Percentiles rank a stretch among this genome's conserved stretches.
phyloP scores from a whole-genome alignment of 2,797 vertebrate genomes.

The Peromyscus attwateri region DNA sequence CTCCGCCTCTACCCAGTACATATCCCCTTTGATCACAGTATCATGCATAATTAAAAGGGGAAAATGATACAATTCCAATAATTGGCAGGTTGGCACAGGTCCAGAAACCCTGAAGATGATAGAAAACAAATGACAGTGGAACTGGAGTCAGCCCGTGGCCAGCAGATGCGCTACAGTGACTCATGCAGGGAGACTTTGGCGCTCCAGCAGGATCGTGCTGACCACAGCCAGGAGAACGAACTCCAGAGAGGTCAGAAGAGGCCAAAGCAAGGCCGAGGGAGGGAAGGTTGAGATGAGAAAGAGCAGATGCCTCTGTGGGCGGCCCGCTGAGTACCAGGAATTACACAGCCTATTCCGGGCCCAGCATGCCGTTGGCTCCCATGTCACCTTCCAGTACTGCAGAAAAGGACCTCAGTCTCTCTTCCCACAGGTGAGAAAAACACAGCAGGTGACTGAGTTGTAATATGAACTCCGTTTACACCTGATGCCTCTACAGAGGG shows the following conservation, averaged over 20 bases:
- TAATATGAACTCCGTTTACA: background rate
- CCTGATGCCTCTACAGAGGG: background rate
- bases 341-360: background rate
- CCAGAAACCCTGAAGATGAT: background rate
- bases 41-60: background rate
- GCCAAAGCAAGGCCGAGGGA: background rate
- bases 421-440: background rate
- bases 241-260: background rate
- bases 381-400: background rate
- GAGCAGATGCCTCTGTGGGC: background rate
- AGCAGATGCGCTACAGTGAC: background rate
- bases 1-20: background rate
- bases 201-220: background rate
- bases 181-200: rapidly evolving
- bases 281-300: background rate
- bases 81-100: background rate
- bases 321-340: background rate
- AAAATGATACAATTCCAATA: background rate
- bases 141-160: background rate
- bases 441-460: background rate
- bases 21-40: background rate
- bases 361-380: background rate
- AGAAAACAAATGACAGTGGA: background rate
- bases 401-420: background rate
- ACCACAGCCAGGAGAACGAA: background rate